Evolutionary conservation across 2,113 vertebrate species (phyloP).

Genomic region (Protobothrops mucrosquamatus): DNA sequence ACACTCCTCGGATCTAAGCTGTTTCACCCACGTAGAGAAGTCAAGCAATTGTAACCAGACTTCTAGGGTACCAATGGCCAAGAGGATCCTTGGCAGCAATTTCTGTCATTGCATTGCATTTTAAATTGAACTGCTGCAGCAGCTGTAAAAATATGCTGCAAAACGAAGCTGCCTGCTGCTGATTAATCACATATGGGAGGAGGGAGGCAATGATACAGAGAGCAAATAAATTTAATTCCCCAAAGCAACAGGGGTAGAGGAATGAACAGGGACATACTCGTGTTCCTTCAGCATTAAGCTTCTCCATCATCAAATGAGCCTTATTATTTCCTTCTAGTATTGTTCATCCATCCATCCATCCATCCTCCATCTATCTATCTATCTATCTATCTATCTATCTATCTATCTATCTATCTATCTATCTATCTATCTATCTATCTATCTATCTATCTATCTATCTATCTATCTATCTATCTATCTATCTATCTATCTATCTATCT

Average conservation of each 20-base stretch:
- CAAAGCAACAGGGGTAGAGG: not conserved
- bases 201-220: not conserved
- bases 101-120: not conserved
- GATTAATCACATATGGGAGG: not conserved
- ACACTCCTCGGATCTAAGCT: not conserved
- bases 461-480: no score
- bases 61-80: no score
- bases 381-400: not conserved
- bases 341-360: not conserved
- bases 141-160: not conserved
- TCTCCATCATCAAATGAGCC: not conserved
- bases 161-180: not conserved
- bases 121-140: not conserved
- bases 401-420: not conserved
- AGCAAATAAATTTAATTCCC: not conserved
- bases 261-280: no score
- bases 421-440: not conserved
- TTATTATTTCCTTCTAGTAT: not conserved
- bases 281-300: not conserved
- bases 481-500: no score
- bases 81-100: not conserved
- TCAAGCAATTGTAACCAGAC: not conserved
- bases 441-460: no score
- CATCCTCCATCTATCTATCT: not conserved
- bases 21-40: not conserved